Percentiles rank a stretch among this genome's conserved stretches.
These are phyloP conservation scores for Sycobia sp. DNA, from an alignment of 1,140 invertebrate genomes.

Conservation along the genomic window DNA sequence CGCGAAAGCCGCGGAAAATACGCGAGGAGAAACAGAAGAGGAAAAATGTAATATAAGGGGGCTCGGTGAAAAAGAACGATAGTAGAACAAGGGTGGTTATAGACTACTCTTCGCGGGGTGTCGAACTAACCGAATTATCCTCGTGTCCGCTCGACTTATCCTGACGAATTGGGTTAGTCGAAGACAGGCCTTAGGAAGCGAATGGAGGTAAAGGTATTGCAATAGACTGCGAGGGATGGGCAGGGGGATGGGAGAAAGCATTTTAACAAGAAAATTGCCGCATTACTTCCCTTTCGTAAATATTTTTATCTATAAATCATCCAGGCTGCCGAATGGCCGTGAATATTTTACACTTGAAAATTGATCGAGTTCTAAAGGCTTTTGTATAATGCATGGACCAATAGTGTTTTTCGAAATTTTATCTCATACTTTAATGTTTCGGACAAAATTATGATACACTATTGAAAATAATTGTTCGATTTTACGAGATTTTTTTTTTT, in stretches of 20 bases:
- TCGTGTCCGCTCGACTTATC: slow-evolving; percentile 40
- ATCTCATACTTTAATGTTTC: no score
- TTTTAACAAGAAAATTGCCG: slow-evolving; percentile 8
- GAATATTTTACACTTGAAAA: no score
- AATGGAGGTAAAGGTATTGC: slow-evolving; percentile 21
- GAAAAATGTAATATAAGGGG: background rate
- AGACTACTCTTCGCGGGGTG: background rate
- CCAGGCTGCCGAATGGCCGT: no score
- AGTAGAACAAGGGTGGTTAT: background rate
- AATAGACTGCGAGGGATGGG: slow-evolving; percentile 26
- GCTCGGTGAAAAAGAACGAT: background rate
- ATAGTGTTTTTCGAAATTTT: no score
- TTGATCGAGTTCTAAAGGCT: no score
- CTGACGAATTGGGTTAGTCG: slow-evolving; percentile 45
- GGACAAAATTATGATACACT: no score
- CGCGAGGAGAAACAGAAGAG: background rate
- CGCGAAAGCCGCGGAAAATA: background rate
- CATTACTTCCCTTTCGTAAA: background rate
- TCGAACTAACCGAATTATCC: slow-evolving; percentile 45
- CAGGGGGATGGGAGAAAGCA: slow-evolving; percentile 5
- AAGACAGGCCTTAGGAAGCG: slow-evolving; percentile 33
- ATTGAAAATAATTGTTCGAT: no score
- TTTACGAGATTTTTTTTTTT: no score
- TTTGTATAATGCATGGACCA: no score
- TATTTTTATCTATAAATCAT: no score